Evolutionary conservation across 23 tunicate genomes (phyloP), one percentile per base, ranked within the genome.

Genomic region (Halocynthia aurantium): DNA sequence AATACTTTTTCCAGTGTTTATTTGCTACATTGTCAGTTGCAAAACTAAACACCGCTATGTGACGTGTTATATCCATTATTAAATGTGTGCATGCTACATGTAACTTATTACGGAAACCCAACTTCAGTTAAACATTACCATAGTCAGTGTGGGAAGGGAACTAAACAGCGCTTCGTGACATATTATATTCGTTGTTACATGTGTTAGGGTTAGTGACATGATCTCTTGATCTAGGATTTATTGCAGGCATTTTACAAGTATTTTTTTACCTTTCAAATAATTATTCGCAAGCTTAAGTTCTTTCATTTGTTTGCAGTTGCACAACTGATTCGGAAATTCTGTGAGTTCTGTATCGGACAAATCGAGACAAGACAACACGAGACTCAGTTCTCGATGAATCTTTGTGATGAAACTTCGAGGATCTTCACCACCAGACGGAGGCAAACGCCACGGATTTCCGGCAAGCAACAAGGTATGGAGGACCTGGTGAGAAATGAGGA

Each of bases 391-490:
- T 61, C 98, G 82, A 85, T 75, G 85, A 20, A 86, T 76, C 58
- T 75, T 78, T 40, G 93, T 92, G 62, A 92, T 92, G 18, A 92
- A 71, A 82, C 88, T 92, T 53, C 80, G 55, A 57, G 83, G 75
- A 73, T 92, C 98, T 72, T 92, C 98, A 55, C 88, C 92, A 50
- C 78, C 92, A 17, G 64, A 65, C 15, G 93, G 92, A 20, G 98
- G 98, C 6, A 92, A 75, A 18, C 91, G 78, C 98, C 98, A 92
- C 60, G 98, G 92, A 58, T 92, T 92, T 12, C 80, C 88, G n/a
- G 85, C 75, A 6, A 86, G 52, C 55, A 78, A 67, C 15, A 92
- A 49, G 2, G 50, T 67, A 21, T 73, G 66, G 44, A 92, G 76
- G 5, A 69, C 82, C 68, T 83, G 66, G 40, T 55, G 54, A 8